These are phyloP conservation scores for Mesocricetus auratus DNA, from an alignment of 2,113 vertebrate species.

Conservation along the genomic window DNA sequence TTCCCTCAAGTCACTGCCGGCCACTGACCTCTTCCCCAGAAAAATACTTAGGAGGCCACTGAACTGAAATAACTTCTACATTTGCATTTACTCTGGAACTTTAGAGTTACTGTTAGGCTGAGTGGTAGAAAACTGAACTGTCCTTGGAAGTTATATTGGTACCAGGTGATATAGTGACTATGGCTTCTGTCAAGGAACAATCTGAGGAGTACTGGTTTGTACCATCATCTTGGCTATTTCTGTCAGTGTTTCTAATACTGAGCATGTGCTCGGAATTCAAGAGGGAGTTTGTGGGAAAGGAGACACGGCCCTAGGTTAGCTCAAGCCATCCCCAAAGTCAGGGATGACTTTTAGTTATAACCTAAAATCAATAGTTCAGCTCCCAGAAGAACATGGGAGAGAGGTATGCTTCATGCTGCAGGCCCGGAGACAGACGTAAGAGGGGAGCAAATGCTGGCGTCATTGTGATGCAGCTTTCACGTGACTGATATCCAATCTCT, in stretches of 20 bases:
- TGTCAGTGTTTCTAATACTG: neutral
- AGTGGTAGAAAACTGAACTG: fast-evolving
- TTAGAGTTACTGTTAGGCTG: neutral
- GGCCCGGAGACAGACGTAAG: neutral
- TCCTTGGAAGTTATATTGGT: fast-evolving
- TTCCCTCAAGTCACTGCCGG: conserved; percentile 70
- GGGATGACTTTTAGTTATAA: neutral
- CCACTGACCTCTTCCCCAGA: conserved; percentile 75
- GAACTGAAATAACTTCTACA: neutral
- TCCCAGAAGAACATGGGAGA: neutral
- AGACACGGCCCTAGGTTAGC: neutral
- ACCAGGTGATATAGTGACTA: neutral
- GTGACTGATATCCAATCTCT: neutral
- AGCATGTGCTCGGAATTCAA: neutral
- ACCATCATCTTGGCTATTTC: neutral
- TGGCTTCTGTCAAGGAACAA: neutral
- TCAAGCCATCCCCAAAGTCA: neutral
- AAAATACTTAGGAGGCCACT: conserved; percentile 4
- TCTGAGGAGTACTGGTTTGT: neutral
- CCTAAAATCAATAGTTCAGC: neutral
- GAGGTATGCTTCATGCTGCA: too few relatives aligned
- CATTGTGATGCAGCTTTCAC: neutral
- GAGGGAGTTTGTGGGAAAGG: neutral
- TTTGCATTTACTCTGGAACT: neutral
- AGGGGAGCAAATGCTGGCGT: neutral